These are phyloP conservation scores for Ornithoptera alexandrae DNA, from an alignment of 2,888 invertebrate genomes.

Conservation along the genomic window DNA sequence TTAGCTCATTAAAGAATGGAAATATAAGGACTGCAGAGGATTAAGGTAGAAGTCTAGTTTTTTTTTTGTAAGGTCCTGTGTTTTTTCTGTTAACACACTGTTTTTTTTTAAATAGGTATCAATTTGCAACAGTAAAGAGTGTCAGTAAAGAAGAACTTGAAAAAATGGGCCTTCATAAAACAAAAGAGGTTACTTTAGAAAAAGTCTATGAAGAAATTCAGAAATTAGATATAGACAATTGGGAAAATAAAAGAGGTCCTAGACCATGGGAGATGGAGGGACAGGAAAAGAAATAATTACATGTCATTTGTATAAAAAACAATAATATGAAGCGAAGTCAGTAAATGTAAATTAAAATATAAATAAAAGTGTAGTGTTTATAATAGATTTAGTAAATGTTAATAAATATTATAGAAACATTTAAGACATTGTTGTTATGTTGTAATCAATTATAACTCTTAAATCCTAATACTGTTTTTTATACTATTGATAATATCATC, in stretches of 20 bases:
- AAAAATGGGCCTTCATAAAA: slow-evolving; percentile 84
- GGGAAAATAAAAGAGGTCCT: slow-evolving; percentile 92
- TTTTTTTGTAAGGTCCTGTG: background rate
- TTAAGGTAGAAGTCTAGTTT: background rate
- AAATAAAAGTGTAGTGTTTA: too few relatives aligned
- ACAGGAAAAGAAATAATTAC: slow-evolving; percentile 36
- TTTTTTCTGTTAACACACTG: background rate
- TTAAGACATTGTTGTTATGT: too few relatives aligned
- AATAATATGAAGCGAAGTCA: background rate
- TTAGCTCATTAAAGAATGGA: background rate
- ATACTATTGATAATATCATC: too few relatives aligned
- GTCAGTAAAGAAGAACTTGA: slow-evolving; percentile 83
- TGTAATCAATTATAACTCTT: too few relatives aligned
- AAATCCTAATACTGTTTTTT: too few relatives aligned
- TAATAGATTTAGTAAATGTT: too few relatives aligned
- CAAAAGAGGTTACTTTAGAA: slow-evolving; percentile 86
- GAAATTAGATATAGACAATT: slow-evolving; percentile 86
- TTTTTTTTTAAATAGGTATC: slow-evolving; percentile 59
- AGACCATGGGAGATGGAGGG: slow-evolving; percentile 88
- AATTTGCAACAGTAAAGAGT: slow-evolving; percentile 80
- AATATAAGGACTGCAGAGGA: background rate
- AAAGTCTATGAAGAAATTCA: slow-evolving; percentile 86
- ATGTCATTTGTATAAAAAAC: background rate
- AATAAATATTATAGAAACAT: too few relatives aligned
- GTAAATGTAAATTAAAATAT: too few relatives aligned